Evolutionary conservation across 2,113 vertebrate genomes (phyloP), one percentile per base, ranked within the genome.

Genomic region (Emydocephalus ijimae): DNA sequence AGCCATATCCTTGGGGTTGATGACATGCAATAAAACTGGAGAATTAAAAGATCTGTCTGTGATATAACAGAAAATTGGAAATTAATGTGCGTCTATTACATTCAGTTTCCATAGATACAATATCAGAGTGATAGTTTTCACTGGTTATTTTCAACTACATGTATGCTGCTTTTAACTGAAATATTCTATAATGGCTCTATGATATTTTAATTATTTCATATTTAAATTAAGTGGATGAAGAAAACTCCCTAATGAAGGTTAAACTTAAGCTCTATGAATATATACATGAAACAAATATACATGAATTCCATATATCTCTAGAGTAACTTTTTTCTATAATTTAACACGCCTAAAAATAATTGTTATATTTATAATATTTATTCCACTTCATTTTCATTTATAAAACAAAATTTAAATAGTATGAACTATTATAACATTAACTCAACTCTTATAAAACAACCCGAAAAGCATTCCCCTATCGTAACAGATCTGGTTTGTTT

Each of bases 321-420:
- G 89, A 97, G 96, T 93, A 97, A 96, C 96, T 98, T 98, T 98
- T 98, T 97, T 97, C 98, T 98, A 97, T 98, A 98, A 98, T 97
- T 98, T 98, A 98, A 97, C 39, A 97, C 92, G 97, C 97, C 97
- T 97, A 97, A 97, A 98, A 98, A 98, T 98, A 97, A 98, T 98
- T 97, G 97, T 97, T 98, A 98, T 97, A 97, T 96, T 98, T 98
- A 98, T 93, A 98, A 95, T 95, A 97, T 97, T 98, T 98, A 97
- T 98, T 97, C 92, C 87, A 96, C 96, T 96, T 96, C 93, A 94
- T 95, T 96, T 96, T 95, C 97, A 97, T 97, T 98, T 98, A 97
- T 97, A 97, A 96, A 98, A 97, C 97, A 97, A 95, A 95, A 97
- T 96, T 98, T 98, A 98, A 98, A 98, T 98, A 97, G 94, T 97